Evolutionary conservation across 2,888 invertebrate species (phyloP), one percentile per base, ranked within the genome.

Genomic region (Lissonota sp.): DNA sequence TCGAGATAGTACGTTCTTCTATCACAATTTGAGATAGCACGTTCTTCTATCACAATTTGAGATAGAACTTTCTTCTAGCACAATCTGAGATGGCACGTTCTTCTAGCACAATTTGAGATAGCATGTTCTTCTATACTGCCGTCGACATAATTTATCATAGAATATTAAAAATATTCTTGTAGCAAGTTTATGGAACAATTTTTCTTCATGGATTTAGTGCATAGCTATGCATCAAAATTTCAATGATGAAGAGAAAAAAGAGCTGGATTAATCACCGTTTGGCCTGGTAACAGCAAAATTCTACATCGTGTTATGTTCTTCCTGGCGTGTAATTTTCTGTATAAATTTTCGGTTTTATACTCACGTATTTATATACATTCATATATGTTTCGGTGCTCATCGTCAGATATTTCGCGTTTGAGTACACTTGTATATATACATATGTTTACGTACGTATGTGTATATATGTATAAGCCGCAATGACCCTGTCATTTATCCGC

Each of bases 401-500:
- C 10, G 6, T 26, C 3, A 26, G 26, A 26, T 26, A 26, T 3
- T 1, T 26, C 26, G 26, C 3, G 26, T 26, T 26, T 26, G 26
- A 1, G 26, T 26, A 26, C 26, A 26, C 26, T 26, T 26, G 51
- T 44, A 71, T 40, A 62, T 26, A 8, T 37, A 42, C 60, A 10
- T 26, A 26, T 26, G 3, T 26, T 5, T 37, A 42, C 60, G 5
- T 26, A 26, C 3, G 3, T 26, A 26, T 26, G 10, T 62, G 46
- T 46, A 39, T 55, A 46, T 44, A 71, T 58, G 37, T 14, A 64
- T 58, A 49, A 73, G 58, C 58, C 39, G 53, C 77, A 80, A 77
- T 70, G 73, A 72, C 53, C 69, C 67, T 69, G 80, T 77, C 73
- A 69, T 70, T 63, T 26, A 60, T 80, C 51, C 72, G 63, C 72